Evolutionary conservation across 2,797 vertebrate genomes (phyloP).

Genomic region (Microhierax caerulescens): DNA sequence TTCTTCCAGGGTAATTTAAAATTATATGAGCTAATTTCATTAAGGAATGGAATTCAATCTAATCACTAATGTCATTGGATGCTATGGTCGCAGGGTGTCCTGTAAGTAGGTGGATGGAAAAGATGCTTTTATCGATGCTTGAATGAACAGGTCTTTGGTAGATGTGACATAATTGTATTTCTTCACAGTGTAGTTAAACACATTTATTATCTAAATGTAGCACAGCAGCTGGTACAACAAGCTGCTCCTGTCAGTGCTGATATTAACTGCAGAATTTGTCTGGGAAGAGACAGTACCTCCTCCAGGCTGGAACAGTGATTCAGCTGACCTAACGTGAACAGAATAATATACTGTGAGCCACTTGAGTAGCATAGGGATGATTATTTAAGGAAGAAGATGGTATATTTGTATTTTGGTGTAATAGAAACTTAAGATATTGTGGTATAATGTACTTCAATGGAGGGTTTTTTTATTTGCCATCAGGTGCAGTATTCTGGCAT

Average conservation of each 20-base stretch:
- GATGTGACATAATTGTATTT: not conserved
- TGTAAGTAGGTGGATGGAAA: not conserved
- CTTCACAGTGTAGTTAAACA: not conserved
- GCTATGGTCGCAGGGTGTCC: not conserved
- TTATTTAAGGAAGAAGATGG: not conserved
- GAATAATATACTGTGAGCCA: not conserved
- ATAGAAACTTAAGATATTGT: fast-evolving
- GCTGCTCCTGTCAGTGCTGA: slow-evolving; percentile 9
- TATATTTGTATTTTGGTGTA: not conserved
- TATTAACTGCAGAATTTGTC: not conserved
- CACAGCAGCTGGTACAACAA: slow-evolving; percentile 17
- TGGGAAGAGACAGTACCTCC: not conserved
- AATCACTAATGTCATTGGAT: not conserved
- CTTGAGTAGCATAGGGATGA: not conserved
- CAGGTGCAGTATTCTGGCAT: not conserved
- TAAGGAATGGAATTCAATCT: not conserved
- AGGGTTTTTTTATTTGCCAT: not conserved
- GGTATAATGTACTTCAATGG: not conserved
- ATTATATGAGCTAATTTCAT: not conserved
- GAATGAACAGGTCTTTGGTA: not conserved
- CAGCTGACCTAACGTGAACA: not conserved
- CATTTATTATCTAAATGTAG: slow-evolving; percentile 38
- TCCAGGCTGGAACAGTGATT: not conserved
- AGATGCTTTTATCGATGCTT: not conserved
- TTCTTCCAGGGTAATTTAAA: not conserved